phyloP scores from a whole-genome alignment of 2,797 vertebrate species.

The Coregonus ussuriensis region DNA sequence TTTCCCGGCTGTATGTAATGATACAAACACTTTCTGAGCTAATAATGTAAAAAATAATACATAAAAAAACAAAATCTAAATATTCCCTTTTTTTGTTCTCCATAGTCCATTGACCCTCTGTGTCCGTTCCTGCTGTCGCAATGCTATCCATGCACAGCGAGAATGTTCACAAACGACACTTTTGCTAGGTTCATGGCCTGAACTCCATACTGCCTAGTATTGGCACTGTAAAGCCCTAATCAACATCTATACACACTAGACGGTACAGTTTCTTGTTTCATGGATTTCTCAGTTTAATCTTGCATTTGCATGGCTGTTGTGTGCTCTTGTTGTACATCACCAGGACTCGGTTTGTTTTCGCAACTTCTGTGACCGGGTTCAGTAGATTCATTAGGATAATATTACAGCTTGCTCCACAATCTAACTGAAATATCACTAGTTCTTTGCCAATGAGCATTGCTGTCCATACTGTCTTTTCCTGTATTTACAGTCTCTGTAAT shows the following conservation, averaged over 20 bases:
- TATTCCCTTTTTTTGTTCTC: constrained; percentile 15
- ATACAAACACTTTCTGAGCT: no score
- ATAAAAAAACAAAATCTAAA: background rate
- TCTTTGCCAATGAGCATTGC: background rate
- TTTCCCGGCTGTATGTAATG: no score
- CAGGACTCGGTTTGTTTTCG: constrained; percentile 18
- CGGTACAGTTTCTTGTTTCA: constrained; percentile 33
- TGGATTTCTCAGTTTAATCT: constrained; percentile 24
- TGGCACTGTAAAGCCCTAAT: constrained; percentile 11
- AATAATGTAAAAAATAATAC: no score
- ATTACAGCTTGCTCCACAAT: constrained; percentile 19
- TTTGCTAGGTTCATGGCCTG: constrained; percentile 27
- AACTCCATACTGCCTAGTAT: constrained; percentile 14
- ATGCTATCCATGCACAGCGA: constrained; percentile 18
- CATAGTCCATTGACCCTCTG: background rate
- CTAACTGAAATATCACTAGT: constrained; percentile 11
- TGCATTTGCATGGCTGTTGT: constrained; percentile 25
- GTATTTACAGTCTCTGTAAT: constrained; percentile 11
- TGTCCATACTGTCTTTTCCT: background rate
- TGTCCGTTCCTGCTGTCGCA: background rate
- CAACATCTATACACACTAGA: constrained; percentile 15
- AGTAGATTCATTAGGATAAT: constrained; percentile 18
- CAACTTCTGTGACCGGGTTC: constrained; percentile 9
- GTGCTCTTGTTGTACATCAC: constrained; percentile 39
- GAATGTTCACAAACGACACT: constrained; percentile 24